Evolutionary conservation across 2,888 invertebrate species (phyloP).

Genomic region (Scaptomyza polygonia): DNA sequence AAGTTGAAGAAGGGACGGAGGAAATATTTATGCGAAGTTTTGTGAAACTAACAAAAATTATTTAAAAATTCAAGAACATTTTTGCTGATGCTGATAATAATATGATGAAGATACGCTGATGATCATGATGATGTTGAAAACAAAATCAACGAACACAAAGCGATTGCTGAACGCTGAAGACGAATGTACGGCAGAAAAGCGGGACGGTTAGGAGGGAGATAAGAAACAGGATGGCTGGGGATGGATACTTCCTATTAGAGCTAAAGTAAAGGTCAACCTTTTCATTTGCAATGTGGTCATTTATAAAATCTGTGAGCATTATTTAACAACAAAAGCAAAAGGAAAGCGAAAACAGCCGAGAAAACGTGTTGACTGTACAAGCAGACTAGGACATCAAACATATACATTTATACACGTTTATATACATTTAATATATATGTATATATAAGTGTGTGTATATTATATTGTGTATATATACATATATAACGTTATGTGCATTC

Average conservation of each 20-base stretch:
- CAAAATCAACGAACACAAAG: constrained; percentile 71
- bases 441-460: constrained; percentile 3
- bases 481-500: constrained; percentile 32
- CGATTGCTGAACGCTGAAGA: constrained; percentile 15
- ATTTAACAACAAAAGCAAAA: constrained; percentile 69
- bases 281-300: constrained; percentile 75
- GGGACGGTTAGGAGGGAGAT: not conserved
- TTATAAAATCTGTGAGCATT: constrained; percentile 78
- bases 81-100: constrained; percentile 36
- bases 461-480: constrained; percentile 10
- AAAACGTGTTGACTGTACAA: constrained; percentile 43
- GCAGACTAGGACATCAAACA: constrained; percentile 25
- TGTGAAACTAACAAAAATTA: constrained; percentile 61
- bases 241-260: constrained; percentile 51
- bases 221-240: not conserved
- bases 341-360: constrained; percentile 18
- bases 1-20: not conserved
- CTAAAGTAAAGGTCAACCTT: constrained; percentile 74
- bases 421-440: constrained; percentile 2
- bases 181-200: not conserved
- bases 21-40: constrained; percentile 7
- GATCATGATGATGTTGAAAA: constrained; percentile 46
- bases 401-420: constrained; percentile 3
- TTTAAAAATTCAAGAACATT: constrained; percentile 74
- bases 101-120: constrained; percentile 24